Conservation (phyloP, 2,888 invertebrate genomes). For the Hybos culiciformis region DNA sequence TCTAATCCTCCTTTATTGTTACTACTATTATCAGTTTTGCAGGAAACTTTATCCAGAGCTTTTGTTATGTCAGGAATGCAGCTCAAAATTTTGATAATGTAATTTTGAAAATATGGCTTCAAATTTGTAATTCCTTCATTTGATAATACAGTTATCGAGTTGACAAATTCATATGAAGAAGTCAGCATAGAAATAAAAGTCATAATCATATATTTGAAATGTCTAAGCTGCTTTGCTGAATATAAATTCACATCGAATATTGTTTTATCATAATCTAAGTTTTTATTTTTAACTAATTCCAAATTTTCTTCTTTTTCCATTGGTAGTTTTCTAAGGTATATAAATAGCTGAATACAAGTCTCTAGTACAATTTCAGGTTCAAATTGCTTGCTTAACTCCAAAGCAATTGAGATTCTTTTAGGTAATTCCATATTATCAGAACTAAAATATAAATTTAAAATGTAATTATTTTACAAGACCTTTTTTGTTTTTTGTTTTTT, state of each 20-base stretch:
- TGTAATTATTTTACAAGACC: neutral
- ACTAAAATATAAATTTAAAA: too few relatives aligned
- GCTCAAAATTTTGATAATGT: conserved; percentile 53
- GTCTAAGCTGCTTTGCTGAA: conserved; percentile 61
- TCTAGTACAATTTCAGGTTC: conserved; percentile 45
- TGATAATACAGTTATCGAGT: conserved; percentile 43
- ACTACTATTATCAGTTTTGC: too few relatives aligned
- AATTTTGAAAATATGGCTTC: conserved; percentile 49
- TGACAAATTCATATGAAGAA: conserved; percentile 53
- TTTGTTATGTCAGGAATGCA: conserved; percentile 53
- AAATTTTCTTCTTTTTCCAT: conserved; percentile 38
- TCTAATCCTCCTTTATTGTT: conserved; percentile 45
- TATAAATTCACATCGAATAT: conserved; percentile 51
- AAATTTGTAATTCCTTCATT: conserved; percentile 38
- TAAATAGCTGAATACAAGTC: conserved; percentile 51
- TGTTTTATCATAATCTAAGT: conserved; percentile 25
- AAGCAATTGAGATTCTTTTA: conserved; percentile 51
- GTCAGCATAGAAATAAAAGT: conserved; percentile 59
- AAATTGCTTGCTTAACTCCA: conserved; percentile 53
- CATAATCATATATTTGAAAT: conserved; percentile 69
- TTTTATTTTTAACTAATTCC: conserved; percentile 30
- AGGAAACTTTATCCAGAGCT: conserved; percentile 46
- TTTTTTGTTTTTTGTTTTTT: neutral
- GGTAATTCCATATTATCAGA: conserved; percentile 37
- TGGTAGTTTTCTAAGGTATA: conserved; percentile 53